Conservation (phyloP, 2,113 vertebrate species). For the Glaucomys volans region DNA sequence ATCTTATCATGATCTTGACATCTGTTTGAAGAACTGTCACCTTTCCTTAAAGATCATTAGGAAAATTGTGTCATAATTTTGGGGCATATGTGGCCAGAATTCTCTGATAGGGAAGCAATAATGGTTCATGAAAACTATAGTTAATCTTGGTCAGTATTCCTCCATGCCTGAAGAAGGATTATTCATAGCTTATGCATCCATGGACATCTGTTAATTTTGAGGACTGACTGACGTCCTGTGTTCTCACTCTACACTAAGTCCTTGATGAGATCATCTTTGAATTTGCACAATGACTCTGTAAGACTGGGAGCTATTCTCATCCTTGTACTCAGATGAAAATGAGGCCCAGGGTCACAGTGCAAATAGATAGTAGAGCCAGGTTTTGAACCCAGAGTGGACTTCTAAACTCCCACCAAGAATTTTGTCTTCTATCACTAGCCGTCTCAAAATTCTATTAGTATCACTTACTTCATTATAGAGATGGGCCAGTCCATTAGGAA, state of each 20-base stretch:
- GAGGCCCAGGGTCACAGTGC: background rate
- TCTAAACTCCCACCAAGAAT: background rate
- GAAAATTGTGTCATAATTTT: background rate
- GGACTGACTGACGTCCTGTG: background rate
- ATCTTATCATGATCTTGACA: slow-evolving; percentile 14
- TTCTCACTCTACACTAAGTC: background rate
- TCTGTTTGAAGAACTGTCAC: slow-evolving; percentile 26
- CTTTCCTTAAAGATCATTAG: slow-evolving; percentile 5
- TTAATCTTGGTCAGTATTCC: background rate
- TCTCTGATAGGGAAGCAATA: background rate
- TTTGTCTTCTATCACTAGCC: background rate
- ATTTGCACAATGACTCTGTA: background rate
- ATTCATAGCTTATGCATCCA: background rate
- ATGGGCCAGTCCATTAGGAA: background rate
- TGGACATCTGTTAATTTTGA: background rate
- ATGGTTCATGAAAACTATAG: background rate
- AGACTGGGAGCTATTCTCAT: background rate
- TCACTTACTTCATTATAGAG: background rate
- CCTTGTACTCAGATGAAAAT: background rate
- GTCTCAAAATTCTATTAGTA: background rate
- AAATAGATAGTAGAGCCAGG: background rate
- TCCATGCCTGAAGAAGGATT: background rate
- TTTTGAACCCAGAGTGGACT: background rate
- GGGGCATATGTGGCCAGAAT: background rate
- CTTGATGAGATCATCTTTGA: background rate